A percentile compares a stretch with the other conserved stretches of the same genome.
Conservation (phyloP, 2,113 vertebrate genomes). For the Centropristis striata region DNA sequence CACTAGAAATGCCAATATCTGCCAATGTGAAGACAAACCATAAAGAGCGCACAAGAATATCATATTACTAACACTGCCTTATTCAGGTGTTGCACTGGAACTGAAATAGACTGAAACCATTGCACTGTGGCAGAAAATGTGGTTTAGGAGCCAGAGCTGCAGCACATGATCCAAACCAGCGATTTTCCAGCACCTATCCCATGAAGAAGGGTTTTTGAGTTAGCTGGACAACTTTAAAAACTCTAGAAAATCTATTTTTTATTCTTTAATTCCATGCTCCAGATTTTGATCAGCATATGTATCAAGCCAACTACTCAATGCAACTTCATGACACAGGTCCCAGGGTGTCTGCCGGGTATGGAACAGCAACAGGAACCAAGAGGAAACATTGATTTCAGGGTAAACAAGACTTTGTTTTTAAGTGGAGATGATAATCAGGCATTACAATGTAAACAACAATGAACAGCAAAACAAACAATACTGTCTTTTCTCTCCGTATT, state of each 20-base stretch:
- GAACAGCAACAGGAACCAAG: slow-evolving; percentile 33
- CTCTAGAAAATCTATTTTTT: background rate
- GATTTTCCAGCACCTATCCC: background rate
- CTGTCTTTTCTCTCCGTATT: slow-evolving; percentile 66
- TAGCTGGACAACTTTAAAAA: slow-evolving; percentile 25
- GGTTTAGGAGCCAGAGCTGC: slow-evolving; percentile 2
- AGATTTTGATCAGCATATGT: slow-evolving; percentile 15
- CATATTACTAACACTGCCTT: slow-evolving; percentile 26
- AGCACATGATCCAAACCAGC: background rate
- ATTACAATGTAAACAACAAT: slow-evolving; percentile 72
- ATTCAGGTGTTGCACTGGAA: slow-evolving; percentile 33
- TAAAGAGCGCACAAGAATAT: slow-evolving; percentile 26
- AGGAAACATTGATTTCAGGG: slow-evolving; percentile 46
- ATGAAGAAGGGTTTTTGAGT: background rate
- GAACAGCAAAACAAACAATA: slow-evolving; percentile 68
- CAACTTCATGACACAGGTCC: slow-evolving; percentile 6
- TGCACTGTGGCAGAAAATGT: slow-evolving; percentile 1
- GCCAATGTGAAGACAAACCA: slow-evolving; percentile 48
- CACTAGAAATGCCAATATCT: slow-evolving; percentile 44
- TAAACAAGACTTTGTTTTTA: slow-evolving; percentile 51
- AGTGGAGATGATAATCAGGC: slow-evolving; percentile 61
- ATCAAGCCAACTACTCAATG: background rate
- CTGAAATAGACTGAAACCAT: background rate
- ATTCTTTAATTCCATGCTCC: background rate
- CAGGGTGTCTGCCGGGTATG: slow-evolving; percentile 1